These are phyloP conservation scores for Halcyon smyrnensis DNA, from an alignment of 2,797 vertebrate genomes.

Conservation along the genomic window DNA sequence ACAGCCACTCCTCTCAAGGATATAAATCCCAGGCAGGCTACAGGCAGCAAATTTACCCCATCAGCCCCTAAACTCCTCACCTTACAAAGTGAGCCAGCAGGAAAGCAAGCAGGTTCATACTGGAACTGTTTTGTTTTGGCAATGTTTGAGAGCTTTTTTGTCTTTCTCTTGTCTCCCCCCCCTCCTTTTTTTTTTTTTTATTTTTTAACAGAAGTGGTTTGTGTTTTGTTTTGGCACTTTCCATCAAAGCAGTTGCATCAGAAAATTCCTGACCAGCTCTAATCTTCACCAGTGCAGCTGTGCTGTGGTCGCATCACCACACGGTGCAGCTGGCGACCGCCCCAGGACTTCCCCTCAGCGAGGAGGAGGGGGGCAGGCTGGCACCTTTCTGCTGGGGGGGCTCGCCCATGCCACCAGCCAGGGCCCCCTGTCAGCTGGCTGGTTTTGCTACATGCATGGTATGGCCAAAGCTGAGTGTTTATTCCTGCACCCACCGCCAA, in stretches of 20 bases:
- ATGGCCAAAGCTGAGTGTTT: background rate
- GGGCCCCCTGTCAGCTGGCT: background rate
- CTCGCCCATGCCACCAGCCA: accelerated
- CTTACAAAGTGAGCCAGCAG: background rate
- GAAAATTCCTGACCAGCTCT: constrained; percentile 61
- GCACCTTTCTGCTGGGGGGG: background rate
- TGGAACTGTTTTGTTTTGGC: constrained; percentile 42
- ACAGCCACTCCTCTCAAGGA: constrained; percentile 7
- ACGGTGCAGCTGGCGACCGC: background rate
- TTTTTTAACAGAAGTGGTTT: background rate
- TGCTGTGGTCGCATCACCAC: background rate
- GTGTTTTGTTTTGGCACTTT: constrained; percentile 8
- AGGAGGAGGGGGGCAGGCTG: background rate
- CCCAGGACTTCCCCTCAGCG: background rate
- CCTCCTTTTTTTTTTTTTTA: background rate
- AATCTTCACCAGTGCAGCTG: constrained; percentile 47
- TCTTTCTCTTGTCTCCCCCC: background rate
- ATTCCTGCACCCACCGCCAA: background rate
- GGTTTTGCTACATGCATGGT: accelerated
- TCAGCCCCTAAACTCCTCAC: background rate
- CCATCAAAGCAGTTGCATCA: constrained; percentile 62
- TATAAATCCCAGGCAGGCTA: background rate
- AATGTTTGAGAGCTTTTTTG: background rate
- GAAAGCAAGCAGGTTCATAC: constrained; percentile 41
- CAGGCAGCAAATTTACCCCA: background rate